Conservation (phyloP, 2,113 vertebrate species). For the Bagarius yarrelli region DNA sequence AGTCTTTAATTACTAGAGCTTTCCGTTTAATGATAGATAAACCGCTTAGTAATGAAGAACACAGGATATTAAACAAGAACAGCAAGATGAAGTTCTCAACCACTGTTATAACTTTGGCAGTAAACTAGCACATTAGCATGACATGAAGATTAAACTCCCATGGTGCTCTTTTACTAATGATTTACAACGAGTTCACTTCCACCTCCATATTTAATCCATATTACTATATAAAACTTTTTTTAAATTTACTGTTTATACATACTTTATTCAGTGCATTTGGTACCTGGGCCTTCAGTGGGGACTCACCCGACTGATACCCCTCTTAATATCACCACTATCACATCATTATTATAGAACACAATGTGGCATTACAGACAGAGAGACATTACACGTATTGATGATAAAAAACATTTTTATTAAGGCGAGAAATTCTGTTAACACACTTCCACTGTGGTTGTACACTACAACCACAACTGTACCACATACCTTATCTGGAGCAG, state of each 20-base stretch:
- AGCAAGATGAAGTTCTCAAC: constrained; percentile 16
- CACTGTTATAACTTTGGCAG: neutral
- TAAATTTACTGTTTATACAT: neutral
- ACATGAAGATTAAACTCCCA: neutral
- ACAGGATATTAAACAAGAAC: constrained; percentile 30
- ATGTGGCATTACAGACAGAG: no score
- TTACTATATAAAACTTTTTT: neutral
- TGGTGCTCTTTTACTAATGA: constrained; percentile 6
- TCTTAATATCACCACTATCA: no score
- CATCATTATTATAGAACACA: no score
- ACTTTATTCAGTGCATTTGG: no score
- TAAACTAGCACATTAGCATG: constrained; percentile 1
- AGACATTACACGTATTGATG: no score
- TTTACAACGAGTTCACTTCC: neutral
- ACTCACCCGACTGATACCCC: no score
- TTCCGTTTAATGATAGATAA: constrained; percentile 52
- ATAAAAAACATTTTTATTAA: no score
- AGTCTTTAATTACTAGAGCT: constrained; percentile 68
- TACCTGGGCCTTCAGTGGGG: no score
- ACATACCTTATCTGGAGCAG: no score
- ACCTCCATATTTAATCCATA: neutral
- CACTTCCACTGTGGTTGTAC: no score
- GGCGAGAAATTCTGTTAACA: no score
- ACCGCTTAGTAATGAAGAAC: constrained; percentile 36
- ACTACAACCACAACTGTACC: no score